These are phyloP conservation scores for Myxocyprinus asiaticus DNA, from an alignment of 2,113 vertebrate genomes.

Conservation along the genomic window DNA sequence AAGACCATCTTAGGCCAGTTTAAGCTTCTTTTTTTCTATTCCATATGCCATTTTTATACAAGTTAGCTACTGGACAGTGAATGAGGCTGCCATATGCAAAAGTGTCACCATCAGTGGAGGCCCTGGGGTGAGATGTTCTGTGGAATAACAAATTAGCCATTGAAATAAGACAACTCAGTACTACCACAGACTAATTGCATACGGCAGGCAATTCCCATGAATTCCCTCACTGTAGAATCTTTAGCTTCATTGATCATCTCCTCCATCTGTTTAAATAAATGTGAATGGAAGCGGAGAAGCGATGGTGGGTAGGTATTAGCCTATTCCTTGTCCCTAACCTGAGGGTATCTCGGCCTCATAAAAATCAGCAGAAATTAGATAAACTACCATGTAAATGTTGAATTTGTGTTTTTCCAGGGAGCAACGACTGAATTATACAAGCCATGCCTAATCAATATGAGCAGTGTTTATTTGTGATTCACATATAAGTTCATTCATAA, in stretches of 20 bases:
- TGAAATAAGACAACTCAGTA: conserved; percentile 76
- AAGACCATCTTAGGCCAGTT: no score
- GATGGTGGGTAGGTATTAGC: conserved; percentile 44
- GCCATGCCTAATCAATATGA: conserved; percentile 21
- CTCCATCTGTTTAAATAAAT: conserved; percentile 67
- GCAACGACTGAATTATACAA: conserved; percentile 33
- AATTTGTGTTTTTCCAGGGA: conserved; percentile 29
- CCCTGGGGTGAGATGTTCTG: conserved; percentile 66
- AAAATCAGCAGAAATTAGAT: conserved; percentile 21
- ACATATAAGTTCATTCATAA: conserved; percentile 11
- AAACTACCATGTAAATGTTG: conserved; percentile 2
- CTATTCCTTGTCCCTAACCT: conserved; percentile 44
- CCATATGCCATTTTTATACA: neutral
- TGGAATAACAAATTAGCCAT: conserved; percentile 74
- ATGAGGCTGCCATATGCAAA: conserved; percentile 30
- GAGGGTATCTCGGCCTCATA: conserved; percentile 43
- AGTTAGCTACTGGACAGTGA: conserved; percentile 36
- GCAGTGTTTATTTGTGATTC: conserved; percentile 30
- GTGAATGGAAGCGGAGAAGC: conserved; percentile 57
- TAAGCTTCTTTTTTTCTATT: no score
- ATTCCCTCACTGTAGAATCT: conserved; percentile 65
- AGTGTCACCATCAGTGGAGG: conserved; percentile 54
- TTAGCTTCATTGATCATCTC: conserved; percentile 70
- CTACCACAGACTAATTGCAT: conserved; percentile 70
- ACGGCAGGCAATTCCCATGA: conserved; percentile 66